Percentiles rank a stretch among this genome's conserved stretches.
Evolutionary conservation across 2,888 invertebrate genomes (phyloP).

Genomic region (Harpalus rufipes): DNA sequence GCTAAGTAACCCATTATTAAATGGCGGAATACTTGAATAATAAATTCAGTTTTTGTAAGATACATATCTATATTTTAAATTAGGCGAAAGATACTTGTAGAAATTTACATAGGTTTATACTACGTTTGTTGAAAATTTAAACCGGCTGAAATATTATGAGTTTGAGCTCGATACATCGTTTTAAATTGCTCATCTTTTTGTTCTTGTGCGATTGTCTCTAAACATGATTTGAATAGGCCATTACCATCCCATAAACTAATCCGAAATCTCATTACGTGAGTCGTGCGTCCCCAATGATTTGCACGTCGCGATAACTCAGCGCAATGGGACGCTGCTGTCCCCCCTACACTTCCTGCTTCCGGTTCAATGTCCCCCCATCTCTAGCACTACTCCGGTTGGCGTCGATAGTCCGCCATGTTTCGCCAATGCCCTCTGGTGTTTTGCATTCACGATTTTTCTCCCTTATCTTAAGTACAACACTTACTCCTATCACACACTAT

Average conservation of each 20-base stretch:
- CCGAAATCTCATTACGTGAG: conserved; percentile 15
- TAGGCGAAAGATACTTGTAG: too few species aligned
- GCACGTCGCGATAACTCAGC: conserved; percentile 15
- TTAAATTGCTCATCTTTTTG: too few species aligned
- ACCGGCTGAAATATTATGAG: too few species aligned
- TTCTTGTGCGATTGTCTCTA: too few species aligned
- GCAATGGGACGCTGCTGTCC: conserved; percentile 18
- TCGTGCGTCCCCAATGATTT: neutral
- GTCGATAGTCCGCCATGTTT: conserved; percentile 46
- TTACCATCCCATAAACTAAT: conserved; percentile 10
- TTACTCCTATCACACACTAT: conserved; percentile 12
- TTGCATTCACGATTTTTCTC: conserved; percentile 46
- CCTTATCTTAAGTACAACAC: conserved; percentile 43
- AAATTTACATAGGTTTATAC: too few species aligned
- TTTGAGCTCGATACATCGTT: too few species aligned
- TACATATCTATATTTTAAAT: too few species aligned
- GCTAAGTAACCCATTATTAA: too few species aligned
- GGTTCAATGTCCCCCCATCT: conserved; percentile 34
- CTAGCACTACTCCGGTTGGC: neutral
- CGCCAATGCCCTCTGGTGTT: conserved; percentile 39
- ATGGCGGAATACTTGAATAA: too few species aligned
- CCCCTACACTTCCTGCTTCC: conserved; percentile 9
- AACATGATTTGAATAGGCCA: too few species aligned
- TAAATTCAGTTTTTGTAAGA: too few species aligned
- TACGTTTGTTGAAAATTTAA: too few species aligned